These are phyloP conservation scores for Trematomus bernacchii DNA, from an alignment of 2,797 vertebrate genomes.

Conservation along the genomic window DNA sequence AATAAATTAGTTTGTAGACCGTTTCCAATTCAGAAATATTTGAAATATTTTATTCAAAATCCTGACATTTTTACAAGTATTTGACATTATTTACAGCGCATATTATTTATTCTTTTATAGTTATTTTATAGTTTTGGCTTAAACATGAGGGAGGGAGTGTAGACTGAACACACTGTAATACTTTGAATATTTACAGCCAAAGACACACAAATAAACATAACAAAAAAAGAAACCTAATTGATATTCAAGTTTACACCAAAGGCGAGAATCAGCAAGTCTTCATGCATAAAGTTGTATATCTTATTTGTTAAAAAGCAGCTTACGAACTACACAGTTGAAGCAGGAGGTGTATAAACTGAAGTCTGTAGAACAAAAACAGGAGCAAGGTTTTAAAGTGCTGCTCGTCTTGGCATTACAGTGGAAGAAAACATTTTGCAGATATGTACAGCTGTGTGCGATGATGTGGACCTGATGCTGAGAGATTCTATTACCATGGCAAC, in stretches of 20 bases:
- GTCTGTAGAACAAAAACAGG: conserved; percentile 28
- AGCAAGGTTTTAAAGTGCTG: conserved; percentile 47
- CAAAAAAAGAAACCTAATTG: conserved; percentile 35
- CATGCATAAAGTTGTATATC: conserved; percentile 21
- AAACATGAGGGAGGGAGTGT: conserved; percentile 55
- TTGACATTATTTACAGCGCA: conserved; percentile 61
- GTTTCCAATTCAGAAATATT: conserved; percentile 38
- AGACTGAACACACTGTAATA: conserved; percentile 51
- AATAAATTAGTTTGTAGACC: neutral
- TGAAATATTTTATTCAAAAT: conserved; percentile 74
- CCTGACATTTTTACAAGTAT: conserved; percentile 69
- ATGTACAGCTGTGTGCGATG: conserved; percentile 31
- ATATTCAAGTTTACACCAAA: conserved; percentile 64
- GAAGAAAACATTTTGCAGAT: conserved; percentile 16
- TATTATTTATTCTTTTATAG: conserved; percentile 63
- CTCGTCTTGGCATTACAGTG: conserved; percentile 61
- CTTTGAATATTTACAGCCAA: conserved; percentile 65
- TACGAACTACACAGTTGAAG: conserved; percentile 21
- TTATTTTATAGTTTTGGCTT: conserved; percentile 79
- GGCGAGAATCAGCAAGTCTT: conserved; percentile 66
- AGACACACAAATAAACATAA: conserved; percentile 37
- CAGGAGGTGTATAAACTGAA: neutral
- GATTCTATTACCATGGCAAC: conserved; percentile 63
- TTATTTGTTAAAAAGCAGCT: conserved; percentile 27
- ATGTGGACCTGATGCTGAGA: conserved; percentile 32